Conservation (phyloP, 2,888 invertebrate species). For the Tipula unca region DNA sequence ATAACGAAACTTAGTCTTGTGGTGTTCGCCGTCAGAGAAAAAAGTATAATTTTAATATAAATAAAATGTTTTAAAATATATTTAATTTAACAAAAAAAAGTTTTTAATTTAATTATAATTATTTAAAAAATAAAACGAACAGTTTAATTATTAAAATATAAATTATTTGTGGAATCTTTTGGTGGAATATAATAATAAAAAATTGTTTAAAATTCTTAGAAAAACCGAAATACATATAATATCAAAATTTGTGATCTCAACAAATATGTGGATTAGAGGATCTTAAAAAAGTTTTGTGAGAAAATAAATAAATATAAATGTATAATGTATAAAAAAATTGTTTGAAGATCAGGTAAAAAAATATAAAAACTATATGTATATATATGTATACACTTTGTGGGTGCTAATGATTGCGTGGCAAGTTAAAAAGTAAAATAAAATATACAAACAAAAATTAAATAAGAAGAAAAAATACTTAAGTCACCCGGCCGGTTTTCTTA, state of each 20-base stretch:
- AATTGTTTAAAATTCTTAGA: background rate
- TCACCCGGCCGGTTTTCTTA: constrained; percentile 8
- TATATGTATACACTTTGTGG: too few species aligned
- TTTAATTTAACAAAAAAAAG: background rate
- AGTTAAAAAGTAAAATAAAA: background rate
- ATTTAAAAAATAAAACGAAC: background rate
- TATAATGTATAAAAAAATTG: background rate
- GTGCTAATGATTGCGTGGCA: constrained; percentile 14
- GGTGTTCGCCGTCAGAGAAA: constrained; percentile 40
- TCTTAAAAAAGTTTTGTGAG: background rate
- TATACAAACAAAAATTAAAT: background rate
- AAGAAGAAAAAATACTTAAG: background rate
- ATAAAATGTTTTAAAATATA: constrained; percentile 25
- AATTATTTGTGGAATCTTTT: background rate
- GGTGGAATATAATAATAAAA: background rate
- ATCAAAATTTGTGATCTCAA: background rate
- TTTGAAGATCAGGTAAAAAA: background rate
- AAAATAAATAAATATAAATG: background rate
- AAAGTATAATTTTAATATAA: constrained; percentile 27
- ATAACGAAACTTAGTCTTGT: constrained; percentile 41
- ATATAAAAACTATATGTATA: background rate
- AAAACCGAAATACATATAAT: background rate
- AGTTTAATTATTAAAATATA: background rate
- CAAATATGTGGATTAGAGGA: background rate
- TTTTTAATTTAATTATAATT: background rate